Base-by-base conservation (phyloP, 2,888 invertebrate species). In the Pollenia labialis region DNA sequence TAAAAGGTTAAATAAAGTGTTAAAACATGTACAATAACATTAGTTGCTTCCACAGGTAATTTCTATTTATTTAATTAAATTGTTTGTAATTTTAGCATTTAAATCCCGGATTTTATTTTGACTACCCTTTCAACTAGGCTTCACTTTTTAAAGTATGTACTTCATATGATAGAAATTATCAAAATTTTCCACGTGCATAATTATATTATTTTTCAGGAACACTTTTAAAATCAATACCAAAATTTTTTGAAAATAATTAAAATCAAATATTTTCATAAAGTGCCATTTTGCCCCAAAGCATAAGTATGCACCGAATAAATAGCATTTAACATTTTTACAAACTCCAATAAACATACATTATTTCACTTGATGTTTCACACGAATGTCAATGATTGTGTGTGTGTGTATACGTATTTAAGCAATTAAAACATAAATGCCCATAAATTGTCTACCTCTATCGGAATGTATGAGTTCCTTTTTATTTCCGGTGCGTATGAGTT, bases 381-480 rank as follows among this genome's bases (percentile, higher is more conserved):
- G 58, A 58, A 81, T 71, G 64, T 71, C 6, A 44, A 50, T 54
- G 9, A 50, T 42, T 23, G 16, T 50, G 10, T 50, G 23, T 69
- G 46, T 48, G 23, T 71, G n/a, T 46, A 60, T 60, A 72, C 42
- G 48, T 77, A 54, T 77, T 84, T 68, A 62, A 84, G 81, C 81
- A 87, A 87, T 87, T 87, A 87, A 81, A 87, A 87, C 62, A 84
- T 81, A 87, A 87, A 84, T 84, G 81, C 76, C 62, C 60, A 81
- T 81, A 87, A 84, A 84, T 83, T 86, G 60, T 82, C 62, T 68
- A 18, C 18, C 68, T 42, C 9, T 56, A 23, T 12, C 3, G 50
- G 8, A 23, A 18, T 50, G 23, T 16, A 14, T 40, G n/a, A 1
- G 42, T 6, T 6, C 16, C n/a, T 52, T 23, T 58, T 68, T 69